A percentile compares a stretch with the other conserved stretches of the same genome.
phyloP scores from a whole-genome alignment of 2,797 vertebrate species.

The Oreochromis grahami region DNA sequence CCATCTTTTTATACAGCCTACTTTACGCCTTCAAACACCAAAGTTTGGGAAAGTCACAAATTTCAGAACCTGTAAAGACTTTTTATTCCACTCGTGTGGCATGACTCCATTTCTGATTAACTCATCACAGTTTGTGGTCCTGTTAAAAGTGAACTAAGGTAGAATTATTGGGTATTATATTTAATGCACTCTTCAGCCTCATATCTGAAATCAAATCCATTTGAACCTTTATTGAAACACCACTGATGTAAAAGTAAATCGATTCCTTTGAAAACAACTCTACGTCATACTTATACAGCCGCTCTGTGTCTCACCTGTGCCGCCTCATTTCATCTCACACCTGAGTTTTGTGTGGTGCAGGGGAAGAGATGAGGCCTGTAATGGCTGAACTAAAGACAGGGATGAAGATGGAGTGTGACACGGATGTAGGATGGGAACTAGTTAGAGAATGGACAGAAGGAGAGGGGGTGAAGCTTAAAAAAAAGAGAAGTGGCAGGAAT shows the following conservation, averaged over 20 bases:
- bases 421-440: not conserved
- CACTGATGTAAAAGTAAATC: not conserved
- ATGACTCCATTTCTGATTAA: not conserved
- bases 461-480: not conserved
- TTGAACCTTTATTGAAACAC: not conserved
- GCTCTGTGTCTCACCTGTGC: not conserved
- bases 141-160: fast-evolving
- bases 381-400: not conserved
- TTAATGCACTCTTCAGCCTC: not conserved
- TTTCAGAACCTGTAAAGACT: not conserved
- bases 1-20: too few species aligned
- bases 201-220: not conserved
- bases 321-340: not conserved
- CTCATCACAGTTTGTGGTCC: not conserved
- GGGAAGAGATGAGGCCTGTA: not conserved
- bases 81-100: not conserved
- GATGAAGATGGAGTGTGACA: not conserved
- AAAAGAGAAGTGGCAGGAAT: not conserved
- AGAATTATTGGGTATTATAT: not conserved
- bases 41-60: not conserved
- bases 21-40: not conserved
- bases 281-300: not conserved
- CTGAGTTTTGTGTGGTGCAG: not conserved
- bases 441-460: constrained; percentile 17
- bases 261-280: not conserved